These are phyloP conservation scores for Hypothenemus hampei DNA, from an alignment of 1,140 invertebrate genomes.

Conservation along the genomic window DNA sequence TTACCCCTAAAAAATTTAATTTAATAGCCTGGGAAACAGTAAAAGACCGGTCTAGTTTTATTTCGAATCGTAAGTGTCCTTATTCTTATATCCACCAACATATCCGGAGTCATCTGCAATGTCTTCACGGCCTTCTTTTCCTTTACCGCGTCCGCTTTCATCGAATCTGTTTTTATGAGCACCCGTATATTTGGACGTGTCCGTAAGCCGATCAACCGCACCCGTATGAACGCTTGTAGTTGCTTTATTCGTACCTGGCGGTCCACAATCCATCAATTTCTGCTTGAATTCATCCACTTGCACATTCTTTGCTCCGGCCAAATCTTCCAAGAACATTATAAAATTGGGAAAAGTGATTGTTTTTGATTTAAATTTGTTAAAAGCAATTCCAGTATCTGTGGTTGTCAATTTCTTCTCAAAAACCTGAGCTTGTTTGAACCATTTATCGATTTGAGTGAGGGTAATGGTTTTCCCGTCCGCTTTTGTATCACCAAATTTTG, in stretches of 20 bases:
- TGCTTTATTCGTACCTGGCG: constrained; percentile 44
- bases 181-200: constrained; percentile 85
- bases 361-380: constrained; percentile 57
- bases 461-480: constrained; percentile 62
- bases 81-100: constrained; percentile 71
- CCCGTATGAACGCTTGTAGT: constrained; percentile 51
- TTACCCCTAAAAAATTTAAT: no score
- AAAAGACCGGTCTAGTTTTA: no score
- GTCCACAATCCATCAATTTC: constrained; percentile 52
- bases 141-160: constrained; percentile 79
- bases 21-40: no score
- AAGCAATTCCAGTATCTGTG: constrained; percentile 62
- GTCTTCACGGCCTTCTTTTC: constrained; percentile 79
- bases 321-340: constrained; percentile 50
- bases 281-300: constrained; percentile 49
- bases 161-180: constrained; percentile 87
- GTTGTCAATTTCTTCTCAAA: constrained; percentile 63
- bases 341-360: constrained; percentile 30
- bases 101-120: constrained; percentile 75
- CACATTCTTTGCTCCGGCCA: constrained; percentile 54
- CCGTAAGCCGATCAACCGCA: constrained; percentile 81
- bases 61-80: constrained; percentile 32
- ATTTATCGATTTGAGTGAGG: constrained; percentile 65
- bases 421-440: constrained; percentile 71
- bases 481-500: constrained; percentile 63